A percentile compares a stretch with the other conserved stretches of the same genome.
These are phyloP conservation scores for Oxytorus armatus DNA, from an alignment of 2,888 invertebrate species.

Conservation along the genomic window DNA sequence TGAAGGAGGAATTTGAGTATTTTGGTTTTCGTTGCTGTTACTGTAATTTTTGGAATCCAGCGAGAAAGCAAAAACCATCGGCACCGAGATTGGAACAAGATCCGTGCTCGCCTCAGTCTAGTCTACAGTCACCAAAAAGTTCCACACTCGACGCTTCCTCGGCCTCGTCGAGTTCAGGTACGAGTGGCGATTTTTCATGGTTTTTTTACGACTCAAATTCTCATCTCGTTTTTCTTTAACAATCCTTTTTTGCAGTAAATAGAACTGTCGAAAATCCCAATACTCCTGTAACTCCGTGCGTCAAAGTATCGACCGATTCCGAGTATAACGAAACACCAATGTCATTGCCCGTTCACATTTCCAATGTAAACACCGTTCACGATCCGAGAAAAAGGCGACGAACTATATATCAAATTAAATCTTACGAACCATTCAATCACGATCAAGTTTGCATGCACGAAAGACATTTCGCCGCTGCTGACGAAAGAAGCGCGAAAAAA, in stretches of 20 bases:
- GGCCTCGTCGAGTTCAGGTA: conserved; percentile 64
- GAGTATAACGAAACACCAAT: conserved; percentile 16
- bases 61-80: conserved; percentile 93
- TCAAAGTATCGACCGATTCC: conserved; percentile 7
- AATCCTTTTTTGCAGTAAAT: conserved; percentile 22
- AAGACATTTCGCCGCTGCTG: background rate
- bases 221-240: background rate
- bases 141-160: conserved; percentile 59
- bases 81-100: conserved; percentile 88
- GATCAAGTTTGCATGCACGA: conserved; percentile 5
- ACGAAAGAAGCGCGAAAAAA: background rate
- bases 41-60: conserved; percentile 94
- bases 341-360: background rate
- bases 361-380: conserved; percentile 1
- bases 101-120: conserved; percentile 60
- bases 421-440: conserved; percentile 14
- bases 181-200: background rate
- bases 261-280: conserved; percentile 23
- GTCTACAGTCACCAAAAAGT: conserved; percentile 43
- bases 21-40: conserved; percentile 95
- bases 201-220: background rate
- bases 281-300: background rate
- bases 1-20: conserved; percentile 90
- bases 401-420: conserved; percentile 55
- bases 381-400: conserved; percentile 52